phyloP scores from a whole-genome alignment of 1,140 invertebrate species.

The Aphidius ervi region DNA sequence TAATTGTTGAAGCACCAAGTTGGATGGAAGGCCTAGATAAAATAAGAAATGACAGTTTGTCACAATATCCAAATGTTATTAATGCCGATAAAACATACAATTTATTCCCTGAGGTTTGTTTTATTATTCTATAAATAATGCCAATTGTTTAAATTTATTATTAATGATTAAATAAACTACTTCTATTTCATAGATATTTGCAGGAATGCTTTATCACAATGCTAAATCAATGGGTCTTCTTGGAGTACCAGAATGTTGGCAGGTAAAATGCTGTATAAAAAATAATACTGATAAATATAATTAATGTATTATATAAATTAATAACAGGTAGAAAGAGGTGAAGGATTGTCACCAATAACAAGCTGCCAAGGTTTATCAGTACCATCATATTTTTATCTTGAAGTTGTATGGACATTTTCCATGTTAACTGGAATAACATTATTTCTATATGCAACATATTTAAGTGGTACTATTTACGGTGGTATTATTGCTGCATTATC shows the following conservation, averaged over 20 bases:
- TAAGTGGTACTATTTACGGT: slow-evolving; percentile 66
- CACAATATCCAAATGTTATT: slow-evolving; percentile 74
- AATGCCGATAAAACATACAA: slow-evolving; percentile 80
- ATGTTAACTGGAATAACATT: slow-evolving; percentile 61
- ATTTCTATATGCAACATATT: slow-evolving; percentile 60
- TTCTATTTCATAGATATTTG: slow-evolving; percentile 49
- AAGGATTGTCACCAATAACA: slow-evolving; percentile 59
- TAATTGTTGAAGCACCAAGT: slow-evolving; percentile 64
- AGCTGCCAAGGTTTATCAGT: slow-evolving; percentile 78
- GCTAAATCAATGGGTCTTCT: slow-evolving; percentile 49
- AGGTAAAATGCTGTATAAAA: slow-evolving; percentile 30
- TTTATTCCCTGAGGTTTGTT: slow-evolving; percentile 74
- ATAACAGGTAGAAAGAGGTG: slow-evolving; percentile 60
- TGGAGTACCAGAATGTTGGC: slow-evolving; percentile 42
- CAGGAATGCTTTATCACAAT: slow-evolving; percentile 57
- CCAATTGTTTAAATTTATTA: background rate
- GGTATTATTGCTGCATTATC: slow-evolving; percentile 63
- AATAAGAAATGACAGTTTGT: slow-evolving; percentile 70
- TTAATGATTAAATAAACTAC: too few relatives aligned
- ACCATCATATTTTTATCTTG: slow-evolving; percentile 72
- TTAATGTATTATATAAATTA: background rate
- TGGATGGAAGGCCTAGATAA: slow-evolving; percentile 61
- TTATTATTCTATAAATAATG: background rate
- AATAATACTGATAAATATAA: slow-evolving; percentile 11
- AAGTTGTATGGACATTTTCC: slow-evolving; percentile 64